Base-by-base conservation (phyloP, 2,113 vertebrate species). In the Heteronetta atricapilla region DNA sequence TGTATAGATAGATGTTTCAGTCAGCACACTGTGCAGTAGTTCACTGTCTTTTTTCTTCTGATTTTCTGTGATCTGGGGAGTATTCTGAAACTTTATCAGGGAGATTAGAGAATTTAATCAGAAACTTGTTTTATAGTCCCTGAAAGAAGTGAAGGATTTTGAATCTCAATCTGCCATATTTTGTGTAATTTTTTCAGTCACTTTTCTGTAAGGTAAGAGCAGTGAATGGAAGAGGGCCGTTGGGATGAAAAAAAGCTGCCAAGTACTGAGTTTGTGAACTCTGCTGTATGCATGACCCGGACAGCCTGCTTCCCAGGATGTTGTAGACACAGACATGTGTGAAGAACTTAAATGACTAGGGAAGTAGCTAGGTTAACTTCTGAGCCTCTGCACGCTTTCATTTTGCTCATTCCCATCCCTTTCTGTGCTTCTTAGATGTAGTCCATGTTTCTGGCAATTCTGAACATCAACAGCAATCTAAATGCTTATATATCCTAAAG, bases 341-440 rank as follows among this genome's bases (percentile, higher is more conserved):
- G 38, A 60, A 44, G 40, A 46, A 29, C 8, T 26, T n/a, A 1
- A 3, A 6, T 29, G 36, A 36, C 4, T 11, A 20, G 22, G 48
- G 36, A 72, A 69, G 33, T 70, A 42, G 44, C 12, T 62, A 33
- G 15, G 19, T 50, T 74, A 38, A 25, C 42, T 64, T 64, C 62
- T 50, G 63, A 53, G 18, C 31, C 13, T 63, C 5, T 1, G 7
- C 10, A 8, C 15, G 10, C 0, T 0, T 52, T 26, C 17, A 20
- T 63, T 74, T 74, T 73, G 25, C 31, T 69, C 22, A 14, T 92
- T 75, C 38, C 55, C 17, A 42, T 19, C 23, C 33, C 29, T 13
- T 20, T 69, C 64, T 78, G 8, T 12, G 11, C 31, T 40, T 5
- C 31, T 68, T 53, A 13, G 23, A 5, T 44, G 21, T 25, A 50